Base-by-base conservation (phyloP, 2,113 vertebrate species). In the Centrocercus urophasianus region DNA sequence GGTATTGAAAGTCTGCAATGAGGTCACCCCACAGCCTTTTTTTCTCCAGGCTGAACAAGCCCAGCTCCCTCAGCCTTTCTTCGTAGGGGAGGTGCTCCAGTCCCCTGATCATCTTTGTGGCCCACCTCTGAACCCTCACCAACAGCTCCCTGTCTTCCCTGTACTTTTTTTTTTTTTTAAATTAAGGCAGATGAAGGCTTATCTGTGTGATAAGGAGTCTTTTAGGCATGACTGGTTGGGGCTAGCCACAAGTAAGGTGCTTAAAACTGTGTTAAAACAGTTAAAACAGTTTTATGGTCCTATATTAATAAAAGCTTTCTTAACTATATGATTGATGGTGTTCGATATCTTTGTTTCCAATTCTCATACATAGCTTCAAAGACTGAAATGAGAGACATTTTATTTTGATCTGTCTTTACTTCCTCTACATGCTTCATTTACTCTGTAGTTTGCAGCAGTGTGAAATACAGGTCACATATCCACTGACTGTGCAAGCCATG, bases 391-490 rank as follows among this genome's bases (percentile, higher is more conserved):
- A 48, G 42, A 54, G 28, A 32, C 69, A 47, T 75, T 74, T 70
- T 71, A 13, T 78, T 89, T 86, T 3, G 0, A 25, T 65, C 28
- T 79, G 27, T 71, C 67, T 28, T 78, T 78, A 7, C 83, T 89
- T 86, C 34, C 22, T 94, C 8, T 78, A 48, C 59, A n/a, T 83
- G 69, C 18, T 43, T 38, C 52, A 72, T 34, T 72, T 82, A 48
- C 81, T 88, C 25, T 52, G 54, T 72, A 52, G 81, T 71, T 90
- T 75, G 67, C 43, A 75, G 32, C 19, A 13, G 13, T 83, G 72
- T 91, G 72, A 89, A 76, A 70, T 88, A 45, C 18, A 48, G 73
- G 69, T 94, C 88, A 81, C 67, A 72, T 90, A 90, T 83, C 36
- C 64, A 42, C 32, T 91, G 83, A 34, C n/a, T 56, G 4, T 0